phyloP scores from a whole-genome alignment of 2,797 vertebrate genomes.

The Lateolabrax maculatus region DNA sequence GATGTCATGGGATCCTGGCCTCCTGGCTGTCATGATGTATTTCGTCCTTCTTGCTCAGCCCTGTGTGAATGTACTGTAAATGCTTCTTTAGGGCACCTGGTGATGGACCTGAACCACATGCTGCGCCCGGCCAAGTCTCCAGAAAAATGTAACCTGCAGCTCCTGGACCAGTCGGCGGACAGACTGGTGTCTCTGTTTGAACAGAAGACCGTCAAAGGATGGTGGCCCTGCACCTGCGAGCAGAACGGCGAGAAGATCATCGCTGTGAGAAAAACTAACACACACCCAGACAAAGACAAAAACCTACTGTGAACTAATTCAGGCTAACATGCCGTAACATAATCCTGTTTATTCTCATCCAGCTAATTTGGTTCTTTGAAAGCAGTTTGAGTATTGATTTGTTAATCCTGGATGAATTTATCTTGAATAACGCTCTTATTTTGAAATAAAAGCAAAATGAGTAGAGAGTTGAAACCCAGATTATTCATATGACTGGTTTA shows the following conservation, averaged over 20 bases:
- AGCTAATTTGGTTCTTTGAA: too few relatives aligned
- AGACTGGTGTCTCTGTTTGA: constrained; percentile 93
- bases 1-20: background rate
- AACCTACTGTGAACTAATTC: too few relatives aligned
- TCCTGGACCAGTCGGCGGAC: constrained; percentile 80
- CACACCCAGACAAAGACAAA: background rate
- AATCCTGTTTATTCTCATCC: too few relatives aligned
- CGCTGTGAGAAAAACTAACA: constrained; percentile 86
- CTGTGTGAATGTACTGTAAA: rapidly evolving
- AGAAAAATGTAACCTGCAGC: constrained; percentile 90
- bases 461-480: too few relatives aligned
- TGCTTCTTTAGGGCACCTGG: constrained; percentile 88
- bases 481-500: too few relatives aligned
- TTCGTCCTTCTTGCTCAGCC: background rate
- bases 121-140: constrained; percentile 91
- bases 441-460: too few relatives aligned
- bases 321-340: too few relatives aligned
- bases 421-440: too few relatives aligned
- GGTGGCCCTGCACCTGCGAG: constrained; percentile 93
- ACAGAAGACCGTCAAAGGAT: constrained; percentile 95
- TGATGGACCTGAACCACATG: constrained; percentile 96
- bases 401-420: too few relatives aligned
- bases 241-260: constrained; percentile 83
- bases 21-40: background rate
- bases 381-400: too few relatives aligned